Evolutionary conservation across 2,113 vertebrate genomes (phyloP).

Genomic region (Silurus meridionalis): DNA sequence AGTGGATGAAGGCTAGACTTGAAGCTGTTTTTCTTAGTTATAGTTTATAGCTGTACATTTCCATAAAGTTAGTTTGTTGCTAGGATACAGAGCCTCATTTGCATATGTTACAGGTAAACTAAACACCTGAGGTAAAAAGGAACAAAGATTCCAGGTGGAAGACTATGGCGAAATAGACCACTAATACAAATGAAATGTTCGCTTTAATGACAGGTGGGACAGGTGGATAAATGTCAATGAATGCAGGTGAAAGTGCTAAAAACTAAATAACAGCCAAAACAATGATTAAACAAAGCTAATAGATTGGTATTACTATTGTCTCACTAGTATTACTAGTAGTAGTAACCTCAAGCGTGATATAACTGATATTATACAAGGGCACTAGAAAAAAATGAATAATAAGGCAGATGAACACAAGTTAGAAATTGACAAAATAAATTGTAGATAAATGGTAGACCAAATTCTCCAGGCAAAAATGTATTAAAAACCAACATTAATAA

Average conservation of each 20-base stretch:
- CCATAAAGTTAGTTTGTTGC: slow-evolving; percentile 22
- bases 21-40: neutral
- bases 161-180: neutral
- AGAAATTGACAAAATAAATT: too few relatives aligned
- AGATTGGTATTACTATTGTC: too few relatives aligned
- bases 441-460: neutral
- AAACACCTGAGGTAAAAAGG: neutral
- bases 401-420: neutral
- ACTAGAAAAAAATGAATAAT: neutral
- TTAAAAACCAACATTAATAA: neutral
- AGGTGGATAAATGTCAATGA: neutral
- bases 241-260: neutral
- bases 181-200: neutral
- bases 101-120: slow-evolving; percentile 17
- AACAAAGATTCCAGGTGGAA: neutral
- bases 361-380: too few relatives aligned
- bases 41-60: neutral
- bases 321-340: too few relatives aligned
- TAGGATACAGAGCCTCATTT: slow-evolving; percentile 7
- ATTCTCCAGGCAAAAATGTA: neutral
- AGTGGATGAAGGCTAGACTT: neutral
- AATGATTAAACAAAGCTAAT: neutral
- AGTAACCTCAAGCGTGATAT: too few relatives aligned
- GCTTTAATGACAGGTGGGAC: neutral
- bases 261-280: neutral